These are phyloP conservation scores for Mola mola DNA, from an alignment of 2,113 vertebrate species.

Conservation along the genomic window DNA sequence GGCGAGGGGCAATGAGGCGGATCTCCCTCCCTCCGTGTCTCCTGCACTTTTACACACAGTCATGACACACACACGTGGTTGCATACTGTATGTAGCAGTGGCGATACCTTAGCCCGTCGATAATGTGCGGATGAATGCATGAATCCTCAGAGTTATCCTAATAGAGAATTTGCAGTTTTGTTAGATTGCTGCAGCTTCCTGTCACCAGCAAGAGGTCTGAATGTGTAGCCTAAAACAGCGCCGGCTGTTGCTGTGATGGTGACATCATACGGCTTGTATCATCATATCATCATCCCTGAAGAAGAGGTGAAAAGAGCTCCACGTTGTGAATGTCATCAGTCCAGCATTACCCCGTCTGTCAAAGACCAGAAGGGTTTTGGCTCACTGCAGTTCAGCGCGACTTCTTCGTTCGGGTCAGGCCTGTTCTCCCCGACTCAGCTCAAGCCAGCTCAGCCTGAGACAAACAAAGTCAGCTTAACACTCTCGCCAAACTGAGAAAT, in stretches of 20 bases:
- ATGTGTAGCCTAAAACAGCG: conserved; percentile 50
- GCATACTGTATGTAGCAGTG: conserved; percentile 35
- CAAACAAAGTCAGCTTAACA: conserved; percentile 19
- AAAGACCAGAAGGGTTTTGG: conserved; percentile 27
- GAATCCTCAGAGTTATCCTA: conserved; percentile 54
- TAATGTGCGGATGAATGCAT: conserved; percentile 49
- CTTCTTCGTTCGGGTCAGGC: conserved; percentile 19
- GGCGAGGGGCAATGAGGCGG: conserved; percentile 67
- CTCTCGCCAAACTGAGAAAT: neutral
- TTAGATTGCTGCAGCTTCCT: conserved; percentile 73
- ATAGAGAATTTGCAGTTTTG: conserved; percentile 56
- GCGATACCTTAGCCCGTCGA: conserved; percentile 45
- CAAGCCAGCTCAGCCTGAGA: conserved; percentile 32
- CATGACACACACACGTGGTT: conserved; percentile 52
- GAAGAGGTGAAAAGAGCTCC: conserved; percentile 38
- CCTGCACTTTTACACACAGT: conserved; percentile 50
- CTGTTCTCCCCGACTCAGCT: conserved; percentile 22
- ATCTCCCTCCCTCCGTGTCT: conserved; percentile 54
- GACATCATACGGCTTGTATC: conserved; percentile 52
- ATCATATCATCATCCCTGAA: conserved; percentile 50
- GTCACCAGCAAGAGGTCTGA: conserved; percentile 49
- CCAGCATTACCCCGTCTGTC: conserved; percentile 16
- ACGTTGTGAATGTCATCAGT: conserved; percentile 56
- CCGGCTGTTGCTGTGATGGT: conserved; percentile 64
- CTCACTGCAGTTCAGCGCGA: too few relatives aligned